Base-by-base conservation (phyloP, 1,140 invertebrate species). In the Pectinophora gossypiella region DNA sequence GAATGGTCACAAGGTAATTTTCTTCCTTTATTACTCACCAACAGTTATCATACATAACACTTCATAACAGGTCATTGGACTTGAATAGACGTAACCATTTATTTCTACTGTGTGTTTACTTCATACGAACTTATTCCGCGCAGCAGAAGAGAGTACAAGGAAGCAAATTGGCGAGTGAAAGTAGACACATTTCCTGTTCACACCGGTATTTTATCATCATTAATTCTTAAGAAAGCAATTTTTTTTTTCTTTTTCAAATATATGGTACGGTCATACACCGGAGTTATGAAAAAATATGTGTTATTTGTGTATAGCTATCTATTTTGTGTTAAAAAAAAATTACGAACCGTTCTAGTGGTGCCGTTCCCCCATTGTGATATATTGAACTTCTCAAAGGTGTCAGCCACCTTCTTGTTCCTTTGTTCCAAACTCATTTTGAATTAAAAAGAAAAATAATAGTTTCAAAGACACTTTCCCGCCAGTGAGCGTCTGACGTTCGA, bases 381-480 rank as follows among this genome's bases (percentile, higher is more conserved):
- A 64, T 84, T 87, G 58, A 71, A 87, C 61, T 83, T 85, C 49
- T 87, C 84, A 36, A 76, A 87, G 9, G 78, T 83, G n/a, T 85
- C 87, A 7, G 73, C 68, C n/a, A 88, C 72, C 58, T 88, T 87
- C 59, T 79, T 74, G 43, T 87, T 81, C 48, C 87, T 75, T 61
- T 65, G 65, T 51, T 83, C 75, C 19, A 87, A 62, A 72, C 85
- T 88, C 87, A 88, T 88, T 58, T 64, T 82, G 19, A 40, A 57
- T 54, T 48, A 32, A 60, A 61, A 60, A 64, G 62, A 62, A 53
- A 59, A 53, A 50, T 46, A 49, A 51, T 53, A 44, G 46, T 18
- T 49, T 50, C 48, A 22, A 35, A 46, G 38, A 35, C 40, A 68
- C 63, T 73, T 79, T 77, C 74, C 54, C 80, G 77, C 71, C 63